phyloP scores from a whole-genome alignment of 2,888 invertebrate species.

The Orchesella flavescens region DNA sequence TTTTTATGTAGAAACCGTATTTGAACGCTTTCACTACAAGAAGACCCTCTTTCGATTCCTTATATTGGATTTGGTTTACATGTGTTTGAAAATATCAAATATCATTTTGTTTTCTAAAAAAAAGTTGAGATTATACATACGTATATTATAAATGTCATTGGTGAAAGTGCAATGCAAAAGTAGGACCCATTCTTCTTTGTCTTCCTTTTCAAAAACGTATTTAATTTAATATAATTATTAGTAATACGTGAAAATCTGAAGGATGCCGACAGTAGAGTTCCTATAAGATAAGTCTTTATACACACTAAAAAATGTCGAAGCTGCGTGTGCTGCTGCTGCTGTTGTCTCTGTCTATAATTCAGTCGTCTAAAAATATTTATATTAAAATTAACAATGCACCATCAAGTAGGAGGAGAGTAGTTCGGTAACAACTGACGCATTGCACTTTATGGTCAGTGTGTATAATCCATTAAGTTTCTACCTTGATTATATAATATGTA shows the following conservation, averaged over 20 bases:
- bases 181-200: no score
- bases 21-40: not conserved
- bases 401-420: constrained; percentile 23
- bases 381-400: constrained; percentile 56
- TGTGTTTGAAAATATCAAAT: not conserved
- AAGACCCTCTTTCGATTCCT: not conserved
- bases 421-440: constrained; percentile 39
- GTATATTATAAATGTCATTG: not conserved
- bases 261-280: no score
- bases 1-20: not conserved
- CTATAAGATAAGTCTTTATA: not conserved
- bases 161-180: not conserved
- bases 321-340: constrained; percentile 8
- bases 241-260: not conserved
- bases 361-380: constrained; percentile 57
- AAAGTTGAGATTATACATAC: not conserved
- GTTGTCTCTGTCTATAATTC: constrained; percentile 9
- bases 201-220: not conserved
- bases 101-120: not conserved
- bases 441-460: constrained; percentile 9
- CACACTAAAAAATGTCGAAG: not conserved
- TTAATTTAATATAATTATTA: not conserved
- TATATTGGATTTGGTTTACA: not conserved
- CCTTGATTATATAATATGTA: no score
- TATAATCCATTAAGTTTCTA: constrained; percentile 14